phyloP scores from a whole-genome alignment of 23 tunicate species.

The Trididemnum miniatum region DNA sequence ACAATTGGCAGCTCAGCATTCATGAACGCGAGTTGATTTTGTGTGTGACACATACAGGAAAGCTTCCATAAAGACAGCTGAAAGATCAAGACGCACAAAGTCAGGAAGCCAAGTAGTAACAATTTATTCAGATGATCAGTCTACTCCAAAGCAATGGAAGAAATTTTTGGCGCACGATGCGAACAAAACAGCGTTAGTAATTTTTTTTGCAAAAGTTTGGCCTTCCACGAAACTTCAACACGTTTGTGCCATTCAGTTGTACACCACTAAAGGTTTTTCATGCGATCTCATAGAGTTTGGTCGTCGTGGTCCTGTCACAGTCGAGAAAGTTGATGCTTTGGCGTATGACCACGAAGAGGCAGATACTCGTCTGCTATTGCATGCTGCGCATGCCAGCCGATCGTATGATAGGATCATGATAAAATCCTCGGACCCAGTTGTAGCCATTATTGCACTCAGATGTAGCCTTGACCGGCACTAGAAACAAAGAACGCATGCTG shows the following conservation, averaged over 20 bases:
- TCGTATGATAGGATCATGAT: not conserved
- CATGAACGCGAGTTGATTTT: not conserved
- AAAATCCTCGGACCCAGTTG: conserved; percentile 4
- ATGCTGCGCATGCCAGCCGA: conserved; percentile 24
- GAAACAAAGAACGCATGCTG: not conserved
- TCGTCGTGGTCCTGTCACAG: not conserved
- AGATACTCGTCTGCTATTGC: not conserved
- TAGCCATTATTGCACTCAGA: conserved; percentile 19
- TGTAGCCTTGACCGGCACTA: not conserved
- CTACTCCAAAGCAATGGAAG: not conserved
- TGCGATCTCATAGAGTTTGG: not conserved
- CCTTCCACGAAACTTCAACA: not conserved
- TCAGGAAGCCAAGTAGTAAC: not conserved
- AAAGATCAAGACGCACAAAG: not conserved
- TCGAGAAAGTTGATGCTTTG: not conserved
- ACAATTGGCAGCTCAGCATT: not conserved
- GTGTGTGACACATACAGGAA: not conserved
- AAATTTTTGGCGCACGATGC: not conserved
- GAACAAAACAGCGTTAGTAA: not conserved
- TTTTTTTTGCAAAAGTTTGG: not conserved
- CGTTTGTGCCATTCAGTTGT: not conserved
- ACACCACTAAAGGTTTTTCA: not conserved
- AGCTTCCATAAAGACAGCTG: not conserved
- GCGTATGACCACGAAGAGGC: conserved; percentile 13
- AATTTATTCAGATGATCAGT: not conserved